Conservation (phyloP, 2,113 vertebrate genomes). For the Callospermophilus lateralis region DNA sequence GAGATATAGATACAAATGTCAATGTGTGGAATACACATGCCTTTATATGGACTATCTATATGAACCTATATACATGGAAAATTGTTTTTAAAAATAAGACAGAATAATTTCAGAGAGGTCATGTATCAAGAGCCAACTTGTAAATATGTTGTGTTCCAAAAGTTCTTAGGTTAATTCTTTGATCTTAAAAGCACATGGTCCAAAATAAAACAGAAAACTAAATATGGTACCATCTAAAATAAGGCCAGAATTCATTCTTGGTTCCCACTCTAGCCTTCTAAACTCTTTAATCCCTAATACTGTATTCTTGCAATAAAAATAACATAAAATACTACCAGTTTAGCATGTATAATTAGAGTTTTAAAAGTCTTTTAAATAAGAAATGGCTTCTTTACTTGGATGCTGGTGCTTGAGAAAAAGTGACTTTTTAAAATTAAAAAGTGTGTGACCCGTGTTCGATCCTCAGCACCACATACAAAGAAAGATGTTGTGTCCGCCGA, state of each 20-base stretch:
- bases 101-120: constrained; percentile 2
- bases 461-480: too few species aligned
- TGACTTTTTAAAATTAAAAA: not conserved
- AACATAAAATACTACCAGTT: not conserved
- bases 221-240: constrained; percentile 20
- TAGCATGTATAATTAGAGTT: constrained; percentile 17
- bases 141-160: constrained; percentile 51
- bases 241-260: constrained; percentile 21
- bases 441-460: too few species aligned
- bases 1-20: not conserved
- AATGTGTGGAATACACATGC: not conserved
- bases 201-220: constrained; percentile 55
- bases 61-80: not conserved
- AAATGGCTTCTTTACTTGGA: constrained; percentile 20
- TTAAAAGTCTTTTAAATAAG: not conserved
- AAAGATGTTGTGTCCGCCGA: too few species aligned
- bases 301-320: not conserved
- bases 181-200: constrained; percentile 49
- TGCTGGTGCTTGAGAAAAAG: not conserved
- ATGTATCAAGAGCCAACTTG: not conserved
- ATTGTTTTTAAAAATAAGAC: not conserved
- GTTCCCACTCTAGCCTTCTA: not conserved
- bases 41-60: not conserved
- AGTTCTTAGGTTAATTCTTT: constrained; percentile 48
- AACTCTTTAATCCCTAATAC: not conserved